Percentiles rank a stretch among this genome's conserved stretches.
Conservation (phyloP, 1,140 invertebrate genomes). For the Ctenoplectra terminalis region DNA sequence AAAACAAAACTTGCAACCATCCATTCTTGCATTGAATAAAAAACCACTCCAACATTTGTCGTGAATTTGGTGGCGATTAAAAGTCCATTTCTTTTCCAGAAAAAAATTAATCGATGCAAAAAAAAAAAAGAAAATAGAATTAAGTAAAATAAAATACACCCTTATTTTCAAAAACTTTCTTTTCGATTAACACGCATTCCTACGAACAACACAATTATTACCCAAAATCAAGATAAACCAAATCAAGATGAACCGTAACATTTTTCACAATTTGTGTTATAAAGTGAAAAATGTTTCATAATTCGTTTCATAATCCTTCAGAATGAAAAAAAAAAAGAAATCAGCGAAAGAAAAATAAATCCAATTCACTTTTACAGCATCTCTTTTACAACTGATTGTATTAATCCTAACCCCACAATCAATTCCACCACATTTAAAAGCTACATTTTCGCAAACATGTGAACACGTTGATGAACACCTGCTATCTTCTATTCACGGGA, state of each 20-base stretch:
- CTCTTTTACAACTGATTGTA: neutral
- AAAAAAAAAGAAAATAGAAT: too few relatives aligned
- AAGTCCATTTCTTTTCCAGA: neutral
- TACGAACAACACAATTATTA: too few relatives aligned
- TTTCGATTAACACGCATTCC: too few relatives aligned
- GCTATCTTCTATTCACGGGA: neutral
- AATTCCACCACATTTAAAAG: neutral
- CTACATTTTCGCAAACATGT: neutral
- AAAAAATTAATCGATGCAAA: neutral
- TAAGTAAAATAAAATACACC: too few relatives aligned
- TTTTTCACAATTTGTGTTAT: too few relatives aligned
- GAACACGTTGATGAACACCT: neutral
- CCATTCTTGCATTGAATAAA: neutral
- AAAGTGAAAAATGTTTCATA: too few relatives aligned
- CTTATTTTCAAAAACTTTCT: too few relatives aligned
- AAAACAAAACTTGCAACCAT: neutral
- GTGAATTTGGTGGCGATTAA: neutral
- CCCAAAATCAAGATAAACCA: too few relatives aligned
- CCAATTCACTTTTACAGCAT: too few relatives aligned
- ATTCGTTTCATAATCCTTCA: too few relatives aligned
- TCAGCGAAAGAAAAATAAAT: neutral
- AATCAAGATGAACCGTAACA: too few relatives aligned
- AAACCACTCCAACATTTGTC: neutral
- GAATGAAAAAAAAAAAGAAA: neutral
- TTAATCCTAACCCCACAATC: too few relatives aligned